Conservation (phyloP, 2,797 vertebrate genomes). For the Megalops cyprinoides region DNA sequence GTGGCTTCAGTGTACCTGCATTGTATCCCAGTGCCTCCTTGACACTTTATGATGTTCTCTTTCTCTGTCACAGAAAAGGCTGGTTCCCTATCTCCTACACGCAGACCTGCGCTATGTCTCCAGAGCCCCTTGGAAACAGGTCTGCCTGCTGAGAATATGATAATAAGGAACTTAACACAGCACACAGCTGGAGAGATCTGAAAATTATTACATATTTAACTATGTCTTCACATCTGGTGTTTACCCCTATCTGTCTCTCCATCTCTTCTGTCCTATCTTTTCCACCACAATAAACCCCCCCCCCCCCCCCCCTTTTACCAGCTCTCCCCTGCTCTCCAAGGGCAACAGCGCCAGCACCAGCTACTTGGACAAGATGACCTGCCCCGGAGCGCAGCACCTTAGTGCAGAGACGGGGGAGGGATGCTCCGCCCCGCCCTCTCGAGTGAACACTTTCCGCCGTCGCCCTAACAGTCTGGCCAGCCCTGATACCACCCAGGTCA, state of each 20-base stretch:
- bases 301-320: constrained; percentile 35
- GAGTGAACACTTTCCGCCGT: constrained; percentile 78
- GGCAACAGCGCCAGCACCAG: constrained; percentile 82
- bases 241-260: not conserved
- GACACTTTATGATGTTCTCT: constrained; percentile 20
- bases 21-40: not conserved
- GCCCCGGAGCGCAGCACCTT: constrained; percentile 56
- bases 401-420: constrained; percentile 70
- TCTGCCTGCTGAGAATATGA: constrained; percentile 44
- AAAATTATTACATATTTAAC: not conserved
- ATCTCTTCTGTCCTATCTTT: not conserved
- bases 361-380: constrained; percentile 76
- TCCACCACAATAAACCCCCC: no score
- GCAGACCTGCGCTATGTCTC: constrained; percentile 66
- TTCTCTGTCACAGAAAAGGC: constrained; percentile 75
- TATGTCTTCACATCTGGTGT: not conserved
- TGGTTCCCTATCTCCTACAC: constrained; percentile 90
- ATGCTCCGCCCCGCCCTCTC: constrained; percentile 65
- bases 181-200: not conserved
- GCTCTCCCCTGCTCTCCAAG: constrained; percentile 76
- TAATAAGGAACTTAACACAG: not conserved
- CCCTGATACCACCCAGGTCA: constrained; percentile 76
- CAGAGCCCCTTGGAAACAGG: constrained; percentile 68
- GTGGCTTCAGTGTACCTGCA: not conserved
- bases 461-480: constrained; percentile 84